Evolutionary conservation across 2,888 invertebrate species (phyloP).

Genomic region (Stegophylla sp.): DNA sequence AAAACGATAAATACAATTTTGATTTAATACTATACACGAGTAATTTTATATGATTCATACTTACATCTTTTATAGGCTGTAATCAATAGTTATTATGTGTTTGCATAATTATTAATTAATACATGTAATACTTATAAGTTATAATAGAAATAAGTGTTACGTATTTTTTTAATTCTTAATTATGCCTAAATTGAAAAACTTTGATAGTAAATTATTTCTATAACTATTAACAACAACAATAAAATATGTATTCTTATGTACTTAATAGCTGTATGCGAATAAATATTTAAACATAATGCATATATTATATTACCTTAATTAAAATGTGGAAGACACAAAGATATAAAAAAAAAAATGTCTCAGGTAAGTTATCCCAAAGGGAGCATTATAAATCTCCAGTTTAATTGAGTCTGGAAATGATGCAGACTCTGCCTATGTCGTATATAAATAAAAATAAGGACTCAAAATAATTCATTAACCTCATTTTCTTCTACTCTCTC

Average conservation of each 20-base stretch:
- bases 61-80: too few species aligned
- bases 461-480: slow-evolving; percentile 47
- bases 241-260: too few species aligned
- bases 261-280: not conserved
- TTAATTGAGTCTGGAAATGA: slow-evolving; percentile 49
- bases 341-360: not conserved
- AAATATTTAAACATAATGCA: not conserved
- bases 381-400: slow-evolving; percentile 47
- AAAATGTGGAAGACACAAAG: not conserved
- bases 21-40: too few species aligned
- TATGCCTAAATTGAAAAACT: too few species aligned
- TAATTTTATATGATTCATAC: too few species aligned
- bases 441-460: slow-evolving; percentile 40
- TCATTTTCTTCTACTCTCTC: slow-evolving; percentile 11
- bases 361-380: not conserved
- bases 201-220: not conserved
- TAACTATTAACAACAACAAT: too few species aligned
- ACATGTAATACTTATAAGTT: too few species aligned
- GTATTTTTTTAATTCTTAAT: not conserved
- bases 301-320: not conserved
- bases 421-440: not conserved
- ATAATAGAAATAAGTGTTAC: not conserved
- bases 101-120: too few species aligned
- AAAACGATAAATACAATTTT: too few species aligned
- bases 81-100: too few species aligned